Evolutionary conservation across 2,113 vertebrate genomes (phyloP), one percentile per base, ranked within the genome.

Genomic region (Chamaea fasciata): DNA sequence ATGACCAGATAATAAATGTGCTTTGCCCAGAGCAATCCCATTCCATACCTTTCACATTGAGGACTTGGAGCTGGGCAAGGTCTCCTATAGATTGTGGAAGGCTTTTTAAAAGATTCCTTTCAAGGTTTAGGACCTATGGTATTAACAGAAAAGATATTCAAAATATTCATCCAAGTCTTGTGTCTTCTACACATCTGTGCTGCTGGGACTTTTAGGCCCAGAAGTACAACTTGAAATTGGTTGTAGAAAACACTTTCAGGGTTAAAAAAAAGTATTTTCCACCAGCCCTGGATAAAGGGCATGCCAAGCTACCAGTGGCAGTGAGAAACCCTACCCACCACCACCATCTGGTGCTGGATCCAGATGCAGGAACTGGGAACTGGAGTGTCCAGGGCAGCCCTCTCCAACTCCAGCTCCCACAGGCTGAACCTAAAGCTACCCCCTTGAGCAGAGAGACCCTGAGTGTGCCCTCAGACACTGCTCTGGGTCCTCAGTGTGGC

Each of bases 61-160:
- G 98, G 8, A 98, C 97, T 97, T 99, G 99, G 79, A 99, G 98
- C 73, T 99, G 98, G 47, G 74, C 64, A 63, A 99, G 98, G 75
- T 98, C 96, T 64, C 98, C 98, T 26, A 98, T 96, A 70, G 99
- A 98, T 44, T 97, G 97, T 2, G 99, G 99, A 71, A 99, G 98
- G 42, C 77, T 53, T 42, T 98, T 98, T 79, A 99, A 95, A 55
- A 97, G 97, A 95, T 99, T 99, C 90, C 97, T 98, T 95, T 99
- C 99, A 77, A 99, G 90, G 46, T 99, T 99, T 71, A 99, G 96
- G 83, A 99, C 99, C 99, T 99, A 94, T 52, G 46, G 62, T n/a
- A 78, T 84, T 74, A 60, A 90, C 33, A 94, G 28, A 87, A 75
- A 95, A 82, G 4, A 68, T 17, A 73, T 19, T 88, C 7, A 88